Conservation (phyloP, 2,888 invertebrate genomes). For the Acanthococcus lagerstroemiae region DNA sequence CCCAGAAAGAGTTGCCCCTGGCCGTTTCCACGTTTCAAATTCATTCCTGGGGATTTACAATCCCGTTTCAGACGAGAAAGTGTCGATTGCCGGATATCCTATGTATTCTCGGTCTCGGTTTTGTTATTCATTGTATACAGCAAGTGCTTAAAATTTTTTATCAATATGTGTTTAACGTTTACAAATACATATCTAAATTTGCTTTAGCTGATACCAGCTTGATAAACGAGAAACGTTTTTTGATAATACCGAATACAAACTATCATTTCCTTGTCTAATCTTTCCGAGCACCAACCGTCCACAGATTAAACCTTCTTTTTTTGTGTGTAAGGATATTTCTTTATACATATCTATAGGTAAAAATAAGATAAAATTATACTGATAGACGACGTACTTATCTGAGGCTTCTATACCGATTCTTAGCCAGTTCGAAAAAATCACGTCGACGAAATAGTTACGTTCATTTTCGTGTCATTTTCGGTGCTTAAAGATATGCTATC, state of each 20-base stretch:
- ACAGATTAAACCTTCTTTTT: conserved; percentile 13
- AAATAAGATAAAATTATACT: conserved; percentile 20
- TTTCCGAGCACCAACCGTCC: conserved; percentile 15
- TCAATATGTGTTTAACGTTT: too few relatives aligned
- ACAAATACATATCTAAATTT: too few relatives aligned
- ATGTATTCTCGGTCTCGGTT: too few relatives aligned
- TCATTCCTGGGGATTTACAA: too few relatives aligned
- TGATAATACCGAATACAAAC: conserved; percentile 9
- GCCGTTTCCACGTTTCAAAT: too few relatives aligned
- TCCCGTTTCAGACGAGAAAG: too few relatives aligned
- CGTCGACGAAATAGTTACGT: not conserved
- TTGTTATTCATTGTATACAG: too few relatives aligned
- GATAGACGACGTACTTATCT: conserved; percentile 15
- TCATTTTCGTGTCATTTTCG: too few relatives aligned
- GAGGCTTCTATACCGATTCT: conserved; percentile 17
- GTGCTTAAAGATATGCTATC: too few relatives aligned
- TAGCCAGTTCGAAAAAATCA: conserved; percentile 17
- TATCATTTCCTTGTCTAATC: conserved; percentile 22
- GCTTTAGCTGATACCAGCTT: conserved; percentile 23
- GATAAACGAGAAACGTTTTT: conserved; percentile 14
- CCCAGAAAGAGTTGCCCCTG: too few relatives aligned
- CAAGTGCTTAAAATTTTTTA: too few relatives aligned
- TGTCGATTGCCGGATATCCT: too few relatives aligned
- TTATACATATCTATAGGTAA: conserved; percentile 22
- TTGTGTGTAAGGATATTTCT: conserved; percentile 8